Evolutionary conservation across 1,140 invertebrate genomes (phyloP).

Genomic region (Pomacea maculata): DNA sequence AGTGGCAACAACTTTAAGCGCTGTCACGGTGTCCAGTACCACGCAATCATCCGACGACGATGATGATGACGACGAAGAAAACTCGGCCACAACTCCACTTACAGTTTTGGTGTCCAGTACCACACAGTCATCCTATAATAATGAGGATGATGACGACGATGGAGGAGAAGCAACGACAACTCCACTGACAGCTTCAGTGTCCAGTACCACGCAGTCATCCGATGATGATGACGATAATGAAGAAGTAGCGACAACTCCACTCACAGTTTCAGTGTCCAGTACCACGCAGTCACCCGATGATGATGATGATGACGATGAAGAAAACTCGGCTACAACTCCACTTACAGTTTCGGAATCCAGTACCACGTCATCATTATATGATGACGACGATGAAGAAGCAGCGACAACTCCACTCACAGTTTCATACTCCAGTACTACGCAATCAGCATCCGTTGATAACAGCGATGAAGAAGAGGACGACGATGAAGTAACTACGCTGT

Average conservation of each 20-base stretch:
- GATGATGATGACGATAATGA: not conserved
- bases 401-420: not conserved
- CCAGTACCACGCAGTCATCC: too few species aligned
- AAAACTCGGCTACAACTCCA: not conserved
- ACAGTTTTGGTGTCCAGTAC: too few species aligned
- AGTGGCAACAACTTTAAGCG: too few species aligned
- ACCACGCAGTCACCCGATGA: not conserved
- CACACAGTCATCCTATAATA: too few species aligned
- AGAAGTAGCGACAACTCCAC: not conserved
- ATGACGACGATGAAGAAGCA: not conserved
- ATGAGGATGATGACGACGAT: too few species aligned
- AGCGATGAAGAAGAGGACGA: not conserved
- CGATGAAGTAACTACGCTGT: not conserved
- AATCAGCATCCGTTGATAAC: too few species aligned
- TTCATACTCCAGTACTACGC: not conserved
- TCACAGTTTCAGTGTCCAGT: not conserved
- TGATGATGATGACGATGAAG: not conserved
- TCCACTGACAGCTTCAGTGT: too few species aligned
- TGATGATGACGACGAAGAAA: too few species aligned
- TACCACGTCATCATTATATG: not conserved
- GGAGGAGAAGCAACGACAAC: too few species aligned
- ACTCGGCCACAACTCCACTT: too few species aligned
- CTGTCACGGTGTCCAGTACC: too few species aligned
- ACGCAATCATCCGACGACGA: too few species aligned
- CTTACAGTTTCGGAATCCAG: not conserved